A percentile compares a stretch with the other conserved stretches of the same genome.
Conservation (phyloP, 2,888 invertebrate species). For the Orchestes rusci region DNA sequence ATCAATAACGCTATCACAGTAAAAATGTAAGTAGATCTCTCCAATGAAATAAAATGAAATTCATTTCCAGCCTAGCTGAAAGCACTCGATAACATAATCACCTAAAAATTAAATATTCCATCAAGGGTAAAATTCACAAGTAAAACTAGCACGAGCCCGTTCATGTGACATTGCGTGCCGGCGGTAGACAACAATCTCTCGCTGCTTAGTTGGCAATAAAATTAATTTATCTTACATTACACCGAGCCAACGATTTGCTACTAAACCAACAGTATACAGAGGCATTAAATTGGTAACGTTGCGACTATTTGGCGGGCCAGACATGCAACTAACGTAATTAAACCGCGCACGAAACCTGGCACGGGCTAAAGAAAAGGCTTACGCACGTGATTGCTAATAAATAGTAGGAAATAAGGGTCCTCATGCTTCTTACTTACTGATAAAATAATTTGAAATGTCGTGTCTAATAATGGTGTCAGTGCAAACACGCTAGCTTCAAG, state of each 20-base stretch:
- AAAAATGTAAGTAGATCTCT: no score
- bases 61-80: no score
- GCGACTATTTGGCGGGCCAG: background rate
- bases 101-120: no score
- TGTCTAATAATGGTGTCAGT: constrained; percentile 43
- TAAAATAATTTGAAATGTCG: constrained; percentile 47
- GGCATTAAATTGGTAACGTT: constrained; percentile 37
- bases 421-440: constrained; percentile 44
- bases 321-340: constrained; percentile 44
- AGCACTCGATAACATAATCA: no score
- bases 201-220: constrained; percentile 47
- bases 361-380: constrained; percentile 43
- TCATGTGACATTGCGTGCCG: constrained; percentile 44
- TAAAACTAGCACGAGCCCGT: no score
- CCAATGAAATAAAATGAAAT: no score
- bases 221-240: constrained; percentile 45
- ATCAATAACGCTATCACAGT: no score
- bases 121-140: no score
- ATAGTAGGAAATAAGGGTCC: constrained; percentile 47
- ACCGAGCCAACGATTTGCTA: constrained; percentile 39
- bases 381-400: constrained; percentile 45
- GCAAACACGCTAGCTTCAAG: no score
- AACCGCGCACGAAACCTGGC: constrained; percentile 43
- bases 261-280: constrained; percentile 31
- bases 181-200: constrained; percentile 40